Evolutionary conservation across 2,888 invertebrate species (phyloP), one percentile per base, ranked within the genome.

Genomic region (Neuroscelio doddi): DNA sequence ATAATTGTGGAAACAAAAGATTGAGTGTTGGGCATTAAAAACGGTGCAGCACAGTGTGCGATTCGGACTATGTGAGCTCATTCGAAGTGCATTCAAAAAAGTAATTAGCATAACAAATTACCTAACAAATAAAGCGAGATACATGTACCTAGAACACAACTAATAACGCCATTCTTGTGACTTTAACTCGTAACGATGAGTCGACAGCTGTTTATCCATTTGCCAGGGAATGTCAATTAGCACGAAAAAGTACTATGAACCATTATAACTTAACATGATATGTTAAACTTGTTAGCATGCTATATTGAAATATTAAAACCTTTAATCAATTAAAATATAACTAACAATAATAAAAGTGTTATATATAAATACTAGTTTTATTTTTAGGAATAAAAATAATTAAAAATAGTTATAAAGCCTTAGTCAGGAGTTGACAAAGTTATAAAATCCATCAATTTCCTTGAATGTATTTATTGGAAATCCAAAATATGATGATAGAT

Each of bases 71-170:
- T 41, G 27, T 32, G 41, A 51, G 41, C 24, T 51, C 50, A 29
- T 51, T 32, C 50, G 41, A 52, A 52, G 51, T 42, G 34, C 34
- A 29, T 34, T 52, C 51, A 32, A 52, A 52, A 52, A 52, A 34
- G 42, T 52, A 42, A 52, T 52, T 52, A 52, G 51, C 51, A 52
- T 52, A 52, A 52, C 51, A 52, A 52, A 52, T 42, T 52, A 42
- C 24, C 14, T 42, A 42, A 52, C 51, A 44, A 52, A 42, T 52
- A 42, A 52, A 52, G 32, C 34, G 32, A 42, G 34, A 36, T 12
- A 10, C 38, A 21, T 15, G 14, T 9, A 42, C 17, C 16, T 27
- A 27, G 34, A 26, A 27, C 26, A 36, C 27, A 27, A 42, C 52
- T 34, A 52, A 42, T 17, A 17, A 34, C 27, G 27, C 12, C 52